Conservation (phyloP, 1,140 invertebrate genomes). For the Hylyphantes graminicola region DNA sequence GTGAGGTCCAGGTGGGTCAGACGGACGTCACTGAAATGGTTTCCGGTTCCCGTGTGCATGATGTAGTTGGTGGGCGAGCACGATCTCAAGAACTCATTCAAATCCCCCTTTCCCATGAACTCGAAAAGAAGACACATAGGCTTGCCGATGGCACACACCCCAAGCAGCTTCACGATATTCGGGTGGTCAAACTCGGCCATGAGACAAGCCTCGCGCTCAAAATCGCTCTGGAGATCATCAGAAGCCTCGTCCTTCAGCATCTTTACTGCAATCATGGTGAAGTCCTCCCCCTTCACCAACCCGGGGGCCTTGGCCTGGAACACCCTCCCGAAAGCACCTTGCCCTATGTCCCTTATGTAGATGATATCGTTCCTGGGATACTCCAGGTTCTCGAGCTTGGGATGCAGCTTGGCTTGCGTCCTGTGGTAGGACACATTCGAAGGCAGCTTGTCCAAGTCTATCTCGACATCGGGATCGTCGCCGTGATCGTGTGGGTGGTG, state of each 20-base stretch:
- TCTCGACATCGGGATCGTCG: conserved; percentile 75
- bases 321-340: conserved; percentile 95
- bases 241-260: conserved; percentile 97
- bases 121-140: conserved; percentile 95
- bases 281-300: conserved; percentile 84
- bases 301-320: conserved; percentile 93
- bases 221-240: conserved; percentile 91
- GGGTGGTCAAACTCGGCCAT: conserved; percentile 93
- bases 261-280: conserved; percentile 94
- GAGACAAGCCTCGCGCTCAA: conserved; percentile 92
- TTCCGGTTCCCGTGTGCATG: conserved; percentile 71
- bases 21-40: conserved; percentile 69
- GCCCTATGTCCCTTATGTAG: conserved; percentile 91
- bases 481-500: conserved; percentile 82
- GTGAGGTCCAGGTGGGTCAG: conserved; percentile 72
- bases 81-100: conserved; percentile 89
- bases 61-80: conserved; percentile 79
- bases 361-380: conserved; percentile 96
- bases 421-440: conserved; percentile 88
- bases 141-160: conserved; percentile 89
- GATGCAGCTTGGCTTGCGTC: conserved; percentile 84
- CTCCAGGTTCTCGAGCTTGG: conserved; percentile 92
- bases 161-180: conserved; percentile 90
- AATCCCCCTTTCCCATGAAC: conserved; percentile 92
- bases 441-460: conserved; percentile 89